Evolutionary conservation across 2,888 invertebrate genomes (phyloP), one percentile per base, ranked within the genome.

Genomic region (Thymelicus sylvestris): DNA sequence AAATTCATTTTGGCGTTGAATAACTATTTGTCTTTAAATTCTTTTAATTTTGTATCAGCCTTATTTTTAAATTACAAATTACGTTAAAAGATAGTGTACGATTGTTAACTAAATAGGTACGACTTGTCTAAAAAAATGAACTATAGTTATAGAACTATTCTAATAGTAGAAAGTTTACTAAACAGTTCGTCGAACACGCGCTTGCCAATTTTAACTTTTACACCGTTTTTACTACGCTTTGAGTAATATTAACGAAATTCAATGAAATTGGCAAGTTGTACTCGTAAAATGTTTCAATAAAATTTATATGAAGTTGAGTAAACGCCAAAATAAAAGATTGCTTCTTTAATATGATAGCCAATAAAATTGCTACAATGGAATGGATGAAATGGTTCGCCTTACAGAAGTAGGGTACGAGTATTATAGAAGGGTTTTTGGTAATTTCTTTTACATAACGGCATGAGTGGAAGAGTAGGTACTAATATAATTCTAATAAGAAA

Each of bases 161-260:
- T 19, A 19, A 2, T 52, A 7, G 15, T 19, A 8, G 24, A 31
- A n/a, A 50, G 63, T 38, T 63, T 48, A 63, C 63, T 48, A 7
- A 63, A 31, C n/a, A 15, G 31, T 47, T 66, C n/a, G 57, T 66
- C n/a, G 12, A 47, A 59, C 59, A 59, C 10, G 6, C 12, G 47
- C 47, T 38, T 59, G 4, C 7, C 57, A 44, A 55, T 44, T 66
- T 66, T 19, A 57, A 66, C 24, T 24, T 55, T 55, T 55, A 55
- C 55, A 55, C 0, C 55, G 24, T 24, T 55, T 55, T 55, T 55
- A 55, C 24, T 55, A 55, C 55, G 24, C 55, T 55, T 55, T 55
- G 24, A 55, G 55, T 55, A 55, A 55, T 55, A 55, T 24, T 55
- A 55, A 55, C 55, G 55, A 55, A 55, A 55, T 55, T 55, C 55